Base-by-base conservation (phyloP, 2,888 invertebrate genomes). In the Hirudinaria manillensis region DNA sequence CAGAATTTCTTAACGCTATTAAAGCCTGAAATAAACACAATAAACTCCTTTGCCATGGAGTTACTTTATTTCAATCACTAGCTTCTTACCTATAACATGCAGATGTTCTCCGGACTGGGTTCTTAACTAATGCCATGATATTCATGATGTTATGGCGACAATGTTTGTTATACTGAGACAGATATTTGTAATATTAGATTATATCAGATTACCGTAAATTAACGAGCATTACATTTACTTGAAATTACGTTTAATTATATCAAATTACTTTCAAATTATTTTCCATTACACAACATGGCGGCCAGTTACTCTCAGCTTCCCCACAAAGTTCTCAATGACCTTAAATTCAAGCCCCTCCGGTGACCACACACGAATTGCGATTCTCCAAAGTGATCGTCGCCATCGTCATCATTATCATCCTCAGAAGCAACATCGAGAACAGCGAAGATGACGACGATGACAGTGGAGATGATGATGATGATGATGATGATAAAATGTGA, bases 31-130 rank as follows among this genome's bases (percentile, higher is more conserved):
- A 45, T 45, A 45, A 45, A 45, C 6, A 45, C 10, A 45, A 45
- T n/a, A n/a, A n/a, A n/a, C n/a, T 91, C 91, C 78, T 94, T 96
- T 86, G 90, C 91, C 24, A 80, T 87, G 79, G 86, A 86, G 77
- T 81, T 84, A 75, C 78, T 82, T n/a, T 83, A 84, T 70, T 79
- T 82, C 38, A 79, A 82, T 21, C 70, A 68, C 38, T 34, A 32
- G 78, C 81, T 77, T 56, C 88, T 91, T 79, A 89, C 89, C 81
- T 89, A 92, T 80, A 89, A 90, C 82, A 87, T 93, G 78, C 88
- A 90, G 72, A 89, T 91, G 71, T 91, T 91, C n/a, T n/a, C 83
- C 93, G 92, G 85, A 91, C 91, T 82, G 89, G 89, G 77, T 89
- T 89, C 80, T 89, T 89, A 83, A 88, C 89, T 65, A 89, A 90